Base-by-base conservation (phyloP, 2,888 invertebrate species). In the Capitulum mitella region DNA sequence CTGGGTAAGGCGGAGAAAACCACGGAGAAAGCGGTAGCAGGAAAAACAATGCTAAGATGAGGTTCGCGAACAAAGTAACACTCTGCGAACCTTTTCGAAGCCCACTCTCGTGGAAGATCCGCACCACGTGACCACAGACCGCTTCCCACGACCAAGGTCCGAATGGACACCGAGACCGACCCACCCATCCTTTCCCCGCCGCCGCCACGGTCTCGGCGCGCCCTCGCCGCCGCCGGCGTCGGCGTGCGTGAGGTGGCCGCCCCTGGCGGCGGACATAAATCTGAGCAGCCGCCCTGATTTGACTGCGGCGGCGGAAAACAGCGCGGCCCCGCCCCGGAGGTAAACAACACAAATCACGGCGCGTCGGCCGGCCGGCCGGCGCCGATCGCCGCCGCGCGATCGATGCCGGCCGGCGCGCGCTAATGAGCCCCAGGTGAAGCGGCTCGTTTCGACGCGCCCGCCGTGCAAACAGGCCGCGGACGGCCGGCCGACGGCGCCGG, bases 311-410 rank as follows among this genome's bases (percentile, higher is more conserved):
- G 61, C 32, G 32, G 61, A 61, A n/a, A 61, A n/a, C 61, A n/a
- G 32, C 29, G 32, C 32, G 32, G n/a, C 32, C 10, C 61, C n/a
- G 14, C 61, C 61, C 32, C 32, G 14, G n/a, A 10, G 61, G 61
- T 61, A 61, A 61, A 61, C 61, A 61, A 61, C 61, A 61, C 61
- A 61, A 61, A 61, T 61, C 61, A 61, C 61, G 61, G 32, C 16
- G 61, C 14, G 61, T 14, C 61, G 14, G 61, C 1, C n/a, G 32
- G 14, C 61, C 16, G 32, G n/a, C n/a, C 61, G 58, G 32, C 61
- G 22, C 51, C 51, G 51, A 22, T 6, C n/a, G 58, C n/a, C n/a
- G 58, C 10, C 61, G n/a, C n/a, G n/a, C 16, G 32, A 32, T 61
- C 61, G 16, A 61, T 61, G 16, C 32, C 3, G 54, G 61, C 32